Percentiles rank a stretch among this genome's conserved stretches.
These are phyloP conservation scores for Aphidius gifuensis DNA, from an alignment of 1,140 invertebrate genomes.

Conservation along the genomic window DNA sequence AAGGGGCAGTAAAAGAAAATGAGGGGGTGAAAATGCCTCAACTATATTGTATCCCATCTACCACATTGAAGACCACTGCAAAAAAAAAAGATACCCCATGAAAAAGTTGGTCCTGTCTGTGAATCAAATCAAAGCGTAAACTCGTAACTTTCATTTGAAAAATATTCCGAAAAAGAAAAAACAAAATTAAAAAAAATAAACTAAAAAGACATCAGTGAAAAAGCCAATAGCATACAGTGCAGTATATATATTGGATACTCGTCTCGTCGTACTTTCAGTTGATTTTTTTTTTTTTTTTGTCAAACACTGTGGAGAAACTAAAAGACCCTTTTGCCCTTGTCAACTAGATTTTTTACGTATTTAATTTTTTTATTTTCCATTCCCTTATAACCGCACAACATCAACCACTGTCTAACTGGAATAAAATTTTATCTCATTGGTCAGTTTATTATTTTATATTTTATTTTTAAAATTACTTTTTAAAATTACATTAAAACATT, in stretches of 20 bases:
- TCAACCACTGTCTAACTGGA: neutral
- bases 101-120: neutral
- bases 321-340: constrained; percentile 31
- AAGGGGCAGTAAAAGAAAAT: constrained; percentile 7
- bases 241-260: constrained; percentile 14
- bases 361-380: constrained; percentile 11
- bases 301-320: constrained; percentile 28
- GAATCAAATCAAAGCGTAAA: constrained; percentile 50
- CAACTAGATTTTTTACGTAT: constrained; percentile 23
- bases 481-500: constrained; percentile 18
- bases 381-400: neutral
- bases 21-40: neutral
- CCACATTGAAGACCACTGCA: no score
- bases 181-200: neutral
- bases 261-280: no score
- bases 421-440: neutral
- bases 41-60: no score
- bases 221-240: constrained; percentile 50
- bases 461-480: constrained; percentile 18
- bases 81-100: no score
- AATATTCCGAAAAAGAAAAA: constrained; percentile 26
- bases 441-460: neutral
- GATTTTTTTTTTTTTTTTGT: no score
- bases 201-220: constrained; percentile 17
- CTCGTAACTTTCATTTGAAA: constrained; percentile 43